Evolutionary conservation across 2,888 invertebrate genomes (phyloP).

Genomic region (Eristalinus aeneus): DNA sequence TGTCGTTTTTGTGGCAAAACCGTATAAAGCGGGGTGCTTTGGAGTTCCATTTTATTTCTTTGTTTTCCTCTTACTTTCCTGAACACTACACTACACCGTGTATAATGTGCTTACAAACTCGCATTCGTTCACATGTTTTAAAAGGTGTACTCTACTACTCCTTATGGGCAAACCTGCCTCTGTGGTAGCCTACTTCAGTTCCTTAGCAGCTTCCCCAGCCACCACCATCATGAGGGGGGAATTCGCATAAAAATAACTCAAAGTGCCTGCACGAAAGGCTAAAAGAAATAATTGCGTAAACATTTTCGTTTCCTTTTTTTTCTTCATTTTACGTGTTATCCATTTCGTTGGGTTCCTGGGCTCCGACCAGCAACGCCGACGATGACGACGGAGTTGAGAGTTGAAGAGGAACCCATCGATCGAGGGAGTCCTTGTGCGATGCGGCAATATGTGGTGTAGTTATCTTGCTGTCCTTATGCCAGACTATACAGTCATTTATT

Average conservation of each 20-base stretch:
- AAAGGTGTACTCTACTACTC: constrained; percentile 47
- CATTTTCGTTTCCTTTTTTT: constrained; percentile 19
- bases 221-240: background rate
- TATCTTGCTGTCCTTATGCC: constrained; percentile 8
- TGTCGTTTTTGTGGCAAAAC: constrained; percentile 2
- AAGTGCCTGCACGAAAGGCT: constrained; percentile 31
- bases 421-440: constrained; percentile 47
- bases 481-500: constrained; percentile 42
- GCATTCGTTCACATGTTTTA: constrained; percentile 56
- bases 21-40: constrained; percentile 3
- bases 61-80: constrained; percentile 1
- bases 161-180: constrained; percentile 28
- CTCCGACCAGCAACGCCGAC: background rate
- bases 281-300: constrained; percentile 56
- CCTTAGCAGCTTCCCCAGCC: background rate
- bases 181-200: constrained; percentile 5
- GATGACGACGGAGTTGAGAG: background rate
- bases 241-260: constrained; percentile 47
- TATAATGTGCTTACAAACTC: constrained; percentile 46
- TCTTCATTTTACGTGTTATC: background rate
- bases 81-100: constrained; percentile 16
- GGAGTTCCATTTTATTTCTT: constrained; percentile 1
- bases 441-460: constrained; percentile 11
- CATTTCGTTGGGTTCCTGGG: constrained; percentile 15
- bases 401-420: constrained; percentile 10